Base-by-base conservation (phyloP, 2,797 vertebrate genomes). In the Danionella dracula region DNA sequence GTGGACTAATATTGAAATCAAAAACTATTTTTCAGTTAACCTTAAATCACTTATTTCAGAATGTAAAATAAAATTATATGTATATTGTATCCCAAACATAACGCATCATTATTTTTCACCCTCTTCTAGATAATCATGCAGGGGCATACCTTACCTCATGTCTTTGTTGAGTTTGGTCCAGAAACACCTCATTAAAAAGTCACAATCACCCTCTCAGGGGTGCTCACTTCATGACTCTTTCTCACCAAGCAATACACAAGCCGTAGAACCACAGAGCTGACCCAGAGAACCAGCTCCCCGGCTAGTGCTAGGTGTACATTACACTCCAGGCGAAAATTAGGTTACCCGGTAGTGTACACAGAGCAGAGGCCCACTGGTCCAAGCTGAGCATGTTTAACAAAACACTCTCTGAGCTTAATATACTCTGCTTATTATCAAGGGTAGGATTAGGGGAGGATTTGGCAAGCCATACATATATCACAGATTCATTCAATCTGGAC, bases 281-380 rank as follows among this genome's bases (percentile, higher is more conserved):
- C 81, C 77, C 68, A 70, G 12, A 66, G 58, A 60, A 75, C 76
- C 75, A 71, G 71, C 68, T 72, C 74, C 72, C 63, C 55, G 70
- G 72, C 72, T 74, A 63, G 76, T 76, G 59, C 70, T 76, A 72
- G 83, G 80, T 84, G 78, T 88, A 80, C 78, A 78, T 87, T 87
- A 88, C 88, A 85, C 86, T 79, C 60, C 78, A 81, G 83, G 86
- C 87, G 87, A 79, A 88, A 86, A 89, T 88, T 85, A 87, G 82
- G 84, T 86, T 84, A 86, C 55, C 75, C 79, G 79, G 77, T 82
- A 85, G 82, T 83, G 78, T 77, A 81, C 82, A 82, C 71, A 70
- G 69, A 71, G 80, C 71, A 45, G 73, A 65, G 69, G 78, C 78
- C 77, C 16, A 40, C 63, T 65, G 80, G 82, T 77, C 80, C 77